A percentile compares a stretch with the other conserved stretches of the same genome.
Conservation (phyloP, 2,113 vertebrate species). For the Heteronetta atricapilla region DNA sequence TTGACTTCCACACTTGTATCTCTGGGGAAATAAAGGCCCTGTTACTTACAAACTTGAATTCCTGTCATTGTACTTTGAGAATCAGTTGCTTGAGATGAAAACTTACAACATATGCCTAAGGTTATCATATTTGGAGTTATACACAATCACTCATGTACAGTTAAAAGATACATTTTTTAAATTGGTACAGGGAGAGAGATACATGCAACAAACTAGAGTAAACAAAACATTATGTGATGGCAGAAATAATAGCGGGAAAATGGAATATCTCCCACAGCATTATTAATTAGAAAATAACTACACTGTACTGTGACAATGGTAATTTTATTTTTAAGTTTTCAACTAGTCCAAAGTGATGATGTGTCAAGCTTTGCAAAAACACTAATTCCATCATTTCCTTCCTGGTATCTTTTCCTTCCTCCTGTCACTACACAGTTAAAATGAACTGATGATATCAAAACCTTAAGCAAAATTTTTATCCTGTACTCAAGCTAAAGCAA, state of each 20-base stretch:
- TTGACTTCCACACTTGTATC: constrained; percentile 74
- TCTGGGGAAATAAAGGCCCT: constrained; percentile 77
- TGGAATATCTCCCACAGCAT: not conserved
- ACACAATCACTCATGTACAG: constrained; percentile 18
- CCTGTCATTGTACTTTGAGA: constrained; percentile 79
- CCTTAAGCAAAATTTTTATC: not conserved
- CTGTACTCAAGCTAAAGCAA: not conserved
- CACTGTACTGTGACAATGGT: constrained; percentile 31
- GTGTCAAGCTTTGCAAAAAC: constrained; percentile 32
- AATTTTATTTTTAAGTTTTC: constrained; percentile 15
- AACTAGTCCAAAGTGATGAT: constrained; percentile 20
- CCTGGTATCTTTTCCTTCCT: not conserved
- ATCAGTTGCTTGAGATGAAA: constrained; percentile 42
- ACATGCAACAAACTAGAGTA: constrained; percentile 60
- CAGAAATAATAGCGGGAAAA: constrained; percentile 17
- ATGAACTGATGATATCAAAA: constrained; percentile 23
- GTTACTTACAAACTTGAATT: constrained; percentile 73
- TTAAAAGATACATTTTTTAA: not conserved
- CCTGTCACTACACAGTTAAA: not conserved
- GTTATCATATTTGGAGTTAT: constrained; percentile 67
- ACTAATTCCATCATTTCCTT: constrained; percentile 59
- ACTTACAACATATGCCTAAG: constrained; percentile 17
- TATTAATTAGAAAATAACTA: constrained; percentile 48
- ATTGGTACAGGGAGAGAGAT: not conserved
- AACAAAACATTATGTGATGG: constrained; percentile 5